These are phyloP conservation scores for Drosophila suboccidentalis DNA, from an alignment of 2,888 invertebrate species.

Conservation along the genomic window DNA sequence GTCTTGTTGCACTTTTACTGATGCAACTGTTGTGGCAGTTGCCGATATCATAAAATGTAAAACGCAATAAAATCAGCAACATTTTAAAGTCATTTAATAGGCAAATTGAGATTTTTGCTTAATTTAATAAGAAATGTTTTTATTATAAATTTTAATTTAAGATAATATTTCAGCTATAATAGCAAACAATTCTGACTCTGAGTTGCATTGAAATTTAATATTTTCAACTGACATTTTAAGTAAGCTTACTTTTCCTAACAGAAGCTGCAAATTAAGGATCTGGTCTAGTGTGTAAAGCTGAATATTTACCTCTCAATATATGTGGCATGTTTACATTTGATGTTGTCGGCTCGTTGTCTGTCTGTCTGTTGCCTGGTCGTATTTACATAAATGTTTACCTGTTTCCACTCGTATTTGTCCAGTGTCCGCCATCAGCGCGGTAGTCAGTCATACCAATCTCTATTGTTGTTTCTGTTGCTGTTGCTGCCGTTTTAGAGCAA, in stretches of 20 bases:
- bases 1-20: constrained; percentile 53
- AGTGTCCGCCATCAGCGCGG: constrained; percentile 65
- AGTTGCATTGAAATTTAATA: no score
- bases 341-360: constrained; percentile 30
- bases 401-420: constrained; percentile 62
- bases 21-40: constrained; percentile 39
- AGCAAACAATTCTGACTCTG: neutral
- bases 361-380: constrained; percentile 19
- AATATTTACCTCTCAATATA: constrained; percentile 44
- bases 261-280: neutral
- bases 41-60: constrained; percentile 52
- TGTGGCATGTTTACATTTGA: constrained; percentile 64
- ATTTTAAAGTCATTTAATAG: constrained; percentile 4
- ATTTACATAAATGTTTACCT: constrained; percentile 43
- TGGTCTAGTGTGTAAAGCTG: constrained; percentile 10
- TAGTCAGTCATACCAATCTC: constrained; percentile 41
- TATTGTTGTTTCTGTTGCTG: constrained; percentile 42
- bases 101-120: neutral
- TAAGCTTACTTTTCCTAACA: neutral
- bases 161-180: neutral
- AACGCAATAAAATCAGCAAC: constrained; percentile 32
- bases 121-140: neutral
- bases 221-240: neutral
- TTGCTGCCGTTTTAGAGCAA: constrained; percentile 74
- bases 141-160: neutral